Conservation (phyloP, 2,797 vertebrate species). For the Salmo trutta region DNA sequence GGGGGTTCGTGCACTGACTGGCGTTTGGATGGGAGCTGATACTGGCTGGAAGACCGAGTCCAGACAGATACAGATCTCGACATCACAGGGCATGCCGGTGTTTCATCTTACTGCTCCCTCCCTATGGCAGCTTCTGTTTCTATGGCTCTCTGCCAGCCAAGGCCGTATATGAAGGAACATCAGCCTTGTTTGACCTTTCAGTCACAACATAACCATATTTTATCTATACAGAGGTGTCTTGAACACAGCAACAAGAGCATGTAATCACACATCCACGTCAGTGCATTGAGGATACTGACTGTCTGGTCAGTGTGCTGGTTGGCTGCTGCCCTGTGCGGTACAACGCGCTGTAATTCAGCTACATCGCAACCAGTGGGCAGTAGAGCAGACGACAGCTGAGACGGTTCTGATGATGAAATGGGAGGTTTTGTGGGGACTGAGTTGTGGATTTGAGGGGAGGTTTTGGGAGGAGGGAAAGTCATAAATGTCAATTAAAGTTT, state of each 20-base stretch:
- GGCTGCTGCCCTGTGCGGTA: neutral
- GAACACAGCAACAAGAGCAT: neutral
- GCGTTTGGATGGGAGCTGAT: neutral
- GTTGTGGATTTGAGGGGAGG: constrained; percentile 9
- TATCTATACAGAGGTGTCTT: too few relatives aligned
- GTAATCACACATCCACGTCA: neutral
- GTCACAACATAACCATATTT: neutral
- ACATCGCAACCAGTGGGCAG: constrained; percentile 67
- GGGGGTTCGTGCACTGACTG: neutral
- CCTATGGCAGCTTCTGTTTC: neutral
- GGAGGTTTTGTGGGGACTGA: constrained; percentile 20
- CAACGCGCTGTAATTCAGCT: constrained; percentile 25
- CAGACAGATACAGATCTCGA: neutral
- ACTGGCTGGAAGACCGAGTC: neutral
- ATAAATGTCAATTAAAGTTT: constrained; percentile 48
- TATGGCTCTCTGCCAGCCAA: neutral
- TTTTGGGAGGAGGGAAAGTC: constrained; percentile 32
- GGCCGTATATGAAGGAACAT: neutral
- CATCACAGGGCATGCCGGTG: neutral
- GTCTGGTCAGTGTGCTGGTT: neutral
- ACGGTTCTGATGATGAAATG: constrained; percentile 17
- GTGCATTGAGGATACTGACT: neutral
- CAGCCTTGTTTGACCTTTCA: neutral
- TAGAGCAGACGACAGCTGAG: constrained; percentile 34
- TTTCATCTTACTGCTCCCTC: neutral